These are phyloP conservation scores for Lepidurus packardi DNA, from an alignment of 1,140 invertebrate species.

Conservation along the genomic window DNA sequence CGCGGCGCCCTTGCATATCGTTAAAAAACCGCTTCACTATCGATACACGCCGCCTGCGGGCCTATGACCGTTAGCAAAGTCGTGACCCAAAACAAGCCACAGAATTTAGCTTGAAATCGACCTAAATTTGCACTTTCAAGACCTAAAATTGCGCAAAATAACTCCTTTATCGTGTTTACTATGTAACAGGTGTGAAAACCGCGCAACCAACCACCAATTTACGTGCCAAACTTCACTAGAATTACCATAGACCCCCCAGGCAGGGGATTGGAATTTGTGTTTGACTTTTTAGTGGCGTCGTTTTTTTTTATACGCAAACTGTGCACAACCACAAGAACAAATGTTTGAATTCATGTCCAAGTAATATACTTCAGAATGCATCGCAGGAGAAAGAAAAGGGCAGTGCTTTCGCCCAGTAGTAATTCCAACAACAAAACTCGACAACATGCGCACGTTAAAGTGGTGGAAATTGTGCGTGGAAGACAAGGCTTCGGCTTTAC, in stretches of 20 bases:
- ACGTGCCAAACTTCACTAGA: background rate
- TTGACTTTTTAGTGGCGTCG: background rate
- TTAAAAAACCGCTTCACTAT: background rate
- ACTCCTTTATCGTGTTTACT: background rate
- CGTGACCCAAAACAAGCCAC: conserved; percentile 12
- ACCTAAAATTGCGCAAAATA: background rate
- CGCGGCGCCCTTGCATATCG: background rate
- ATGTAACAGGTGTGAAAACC: background rate
- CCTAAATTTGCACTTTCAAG: background rate
- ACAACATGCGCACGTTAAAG: background rate
- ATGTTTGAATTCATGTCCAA: background rate
- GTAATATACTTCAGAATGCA: background rate
- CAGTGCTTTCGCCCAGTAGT: background rate
- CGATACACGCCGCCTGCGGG: background rate
- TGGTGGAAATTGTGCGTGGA: conserved; percentile 73
- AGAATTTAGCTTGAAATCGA: background rate
- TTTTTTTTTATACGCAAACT: background rate
- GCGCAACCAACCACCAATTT: background rate
- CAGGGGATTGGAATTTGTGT: conserved; percentile 14
- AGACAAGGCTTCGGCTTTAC: conserved; percentile 85
- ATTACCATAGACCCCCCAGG: conserved; percentile 9
- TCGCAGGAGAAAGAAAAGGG: background rate
- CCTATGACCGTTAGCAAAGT: conserved; percentile 5
- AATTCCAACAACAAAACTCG: background rate
- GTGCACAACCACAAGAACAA: background rate